These are phyloP conservation scores for Drosophila varians DNA, from an alignment of 1,140 invertebrate genomes.

Conservation along the genomic window DNA sequence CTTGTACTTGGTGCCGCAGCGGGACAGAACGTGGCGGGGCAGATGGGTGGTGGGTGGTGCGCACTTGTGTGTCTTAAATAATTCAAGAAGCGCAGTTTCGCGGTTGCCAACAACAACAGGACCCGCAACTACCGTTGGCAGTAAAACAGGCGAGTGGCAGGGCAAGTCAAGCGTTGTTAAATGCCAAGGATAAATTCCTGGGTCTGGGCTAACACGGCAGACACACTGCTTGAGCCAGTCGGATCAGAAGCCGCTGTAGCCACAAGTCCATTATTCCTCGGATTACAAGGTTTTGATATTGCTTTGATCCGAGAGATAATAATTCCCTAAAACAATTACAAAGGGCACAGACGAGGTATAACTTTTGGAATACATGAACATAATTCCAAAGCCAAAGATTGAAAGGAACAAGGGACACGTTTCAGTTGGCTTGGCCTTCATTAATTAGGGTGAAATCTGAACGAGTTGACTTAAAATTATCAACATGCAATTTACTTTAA, in stretches of 20 bases:
- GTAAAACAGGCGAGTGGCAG: conserved; percentile 21
- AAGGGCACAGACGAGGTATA: not conserved
- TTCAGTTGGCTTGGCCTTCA: not conserved
- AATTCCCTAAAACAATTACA: conserved; percentile 35
- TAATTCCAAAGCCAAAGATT: not conserved
- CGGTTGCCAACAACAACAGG: conserved; percentile 33
- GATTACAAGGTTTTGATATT: conserved; percentile 38
- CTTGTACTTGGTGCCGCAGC: conserved; percentile 34
- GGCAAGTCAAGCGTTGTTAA: conserved; percentile 59
- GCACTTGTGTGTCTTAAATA: conserved; percentile 76
- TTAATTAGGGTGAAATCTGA: conserved; percentile 15
- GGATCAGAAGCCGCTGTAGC: not conserved
- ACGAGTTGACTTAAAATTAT: not conserved
- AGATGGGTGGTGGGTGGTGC: conserved; percentile 24
- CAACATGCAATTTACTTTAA: not conserved
- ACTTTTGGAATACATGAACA: conserved; percentile 8
- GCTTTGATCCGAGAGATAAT: conserved; percentile 34
- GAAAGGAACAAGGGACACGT: not conserved
- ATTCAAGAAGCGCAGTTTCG: conserved; percentile 72
- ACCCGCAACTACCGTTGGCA: conserved; percentile 7
- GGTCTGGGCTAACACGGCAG: conserved; percentile 33
- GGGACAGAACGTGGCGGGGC: not conserved
- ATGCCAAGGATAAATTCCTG: conserved; percentile 69
- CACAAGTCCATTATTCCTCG: conserved; percentile 41
- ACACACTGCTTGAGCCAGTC: not conserved